Percentiles rank a stretch among this genome's conserved stretches.
Evolutionary conservation across 1,140 invertebrate species (phyloP).

Genomic region (Meteorus sp.): DNA sequence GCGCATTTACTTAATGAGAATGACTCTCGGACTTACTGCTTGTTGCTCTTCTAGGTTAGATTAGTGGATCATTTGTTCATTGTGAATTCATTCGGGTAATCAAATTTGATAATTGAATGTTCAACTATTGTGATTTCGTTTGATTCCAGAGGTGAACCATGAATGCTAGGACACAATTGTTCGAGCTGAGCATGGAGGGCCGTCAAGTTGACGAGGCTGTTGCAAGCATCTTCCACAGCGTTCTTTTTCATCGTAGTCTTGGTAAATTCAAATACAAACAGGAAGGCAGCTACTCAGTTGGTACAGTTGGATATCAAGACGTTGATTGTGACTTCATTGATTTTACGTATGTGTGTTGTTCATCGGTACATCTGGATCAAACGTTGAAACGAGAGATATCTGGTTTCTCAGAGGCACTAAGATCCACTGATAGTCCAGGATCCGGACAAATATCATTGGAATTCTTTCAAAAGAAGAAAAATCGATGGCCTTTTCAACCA

Average conservation of each 20-base stretch:
- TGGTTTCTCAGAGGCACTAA: slow-evolving; percentile 81
- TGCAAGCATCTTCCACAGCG: slow-evolving; percentile 91
- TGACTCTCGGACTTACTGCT: too few species aligned
- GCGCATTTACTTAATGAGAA: background rate
- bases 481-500: slow-evolving; percentile 82
- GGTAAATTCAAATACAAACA: slow-evolving; percentile 95
- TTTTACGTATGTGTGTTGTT: slow-evolving; percentile 94
- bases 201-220: slow-evolving; percentile 94
- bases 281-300: slow-evolving; percentile 92
- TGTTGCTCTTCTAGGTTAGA: background rate
- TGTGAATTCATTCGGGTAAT: background rate
- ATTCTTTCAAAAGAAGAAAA: slow-evolving; percentile 91
- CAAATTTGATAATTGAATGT: background rate
- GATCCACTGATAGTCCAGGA: slow-evolving; percentile 72
- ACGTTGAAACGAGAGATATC: slow-evolving; percentile 80
- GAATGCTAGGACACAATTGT: slow-evolving; percentile 87
- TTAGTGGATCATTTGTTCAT: background rate
- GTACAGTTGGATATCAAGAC: slow-evolving; percentile 92
- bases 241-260: slow-evolving; percentile 90
- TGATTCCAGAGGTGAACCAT: slow-evolving; percentile 58
- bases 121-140: background rate
- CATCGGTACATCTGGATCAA: slow-evolving; percentile 75
- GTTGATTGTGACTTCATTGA: slow-evolving; percentile 97
- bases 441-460: slow-evolving; percentile 90
- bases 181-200: slow-evolving; percentile 88